A percentile compares a stretch with the other conserved stretches of the same genome.
These are phyloP conservation scores for Oegoconia quadripuncta DNA, from an alignment of 2,888 invertebrate genomes.

Conservation along the genomic window DNA sequence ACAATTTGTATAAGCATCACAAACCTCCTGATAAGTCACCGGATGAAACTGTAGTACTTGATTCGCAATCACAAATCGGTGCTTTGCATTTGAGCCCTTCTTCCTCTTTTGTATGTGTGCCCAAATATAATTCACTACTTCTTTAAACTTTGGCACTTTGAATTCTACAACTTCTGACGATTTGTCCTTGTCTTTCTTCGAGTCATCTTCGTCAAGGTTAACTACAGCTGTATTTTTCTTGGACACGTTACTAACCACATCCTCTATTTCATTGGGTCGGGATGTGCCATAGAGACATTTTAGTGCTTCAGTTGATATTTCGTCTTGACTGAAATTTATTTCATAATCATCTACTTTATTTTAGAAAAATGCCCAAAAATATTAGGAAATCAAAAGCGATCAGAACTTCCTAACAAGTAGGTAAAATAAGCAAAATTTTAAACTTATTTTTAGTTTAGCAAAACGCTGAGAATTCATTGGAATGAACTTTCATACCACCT, in stretches of 20 bases:
- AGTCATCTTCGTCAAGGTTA: slow-evolving; percentile 50
- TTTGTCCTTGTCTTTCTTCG: slow-evolving; percentile 61
- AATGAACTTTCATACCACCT: no score
- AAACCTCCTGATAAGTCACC: slow-evolving; percentile 85
- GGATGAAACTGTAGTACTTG: slow-evolving; percentile 86
- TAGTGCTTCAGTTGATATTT: slow-evolving; percentile 85
- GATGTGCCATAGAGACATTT: slow-evolving; percentile 87
- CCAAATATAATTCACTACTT: slow-evolving; percentile 85
- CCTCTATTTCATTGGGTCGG: slow-evolving; percentile 69
- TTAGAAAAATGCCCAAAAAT: no score
- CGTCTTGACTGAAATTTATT: slow-evolving; percentile 81
- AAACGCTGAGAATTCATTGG: no score
- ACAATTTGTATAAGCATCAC: background rate
- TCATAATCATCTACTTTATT: background rate
- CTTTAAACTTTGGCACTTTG: slow-evolving; percentile 84
- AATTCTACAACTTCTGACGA: slow-evolving; percentile 46
- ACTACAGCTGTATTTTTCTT: slow-evolving; percentile 55
- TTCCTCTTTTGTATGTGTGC: slow-evolving; percentile 82
- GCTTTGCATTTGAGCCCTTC: slow-evolving; percentile 75
- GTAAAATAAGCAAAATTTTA: no score
- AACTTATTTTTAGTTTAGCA: no score
- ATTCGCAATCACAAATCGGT: slow-evolving; percentile 81
- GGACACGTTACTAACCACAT: slow-evolving; percentile 66
- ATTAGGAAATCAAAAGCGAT: no score
- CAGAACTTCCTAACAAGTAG: no score